Evolutionary conservation across 2,797 vertebrate species (phyloP).

Genomic region (Glossophaga mutica): DNA sequence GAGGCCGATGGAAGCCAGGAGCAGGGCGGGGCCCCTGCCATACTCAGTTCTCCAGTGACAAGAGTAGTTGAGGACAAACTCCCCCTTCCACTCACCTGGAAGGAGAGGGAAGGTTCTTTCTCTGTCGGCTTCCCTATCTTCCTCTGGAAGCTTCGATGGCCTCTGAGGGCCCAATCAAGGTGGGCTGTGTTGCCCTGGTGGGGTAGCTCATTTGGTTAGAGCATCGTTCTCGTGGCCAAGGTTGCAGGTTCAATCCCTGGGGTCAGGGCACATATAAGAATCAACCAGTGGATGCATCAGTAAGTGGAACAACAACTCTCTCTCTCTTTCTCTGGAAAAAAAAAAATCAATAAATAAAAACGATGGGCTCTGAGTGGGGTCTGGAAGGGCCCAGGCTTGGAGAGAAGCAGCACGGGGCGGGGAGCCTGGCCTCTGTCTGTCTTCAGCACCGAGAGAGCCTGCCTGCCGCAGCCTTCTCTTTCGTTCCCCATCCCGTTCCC

Average conservation of each 20-base stretch:
- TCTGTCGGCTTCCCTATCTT: background rate
- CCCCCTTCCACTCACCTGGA: background rate
- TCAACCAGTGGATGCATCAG: too few species aligned
- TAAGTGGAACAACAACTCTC: background rate
- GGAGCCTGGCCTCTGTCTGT: background rate
- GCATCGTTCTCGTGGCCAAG: background rate
- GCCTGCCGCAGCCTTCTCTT: background rate
- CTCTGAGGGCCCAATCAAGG: background rate
- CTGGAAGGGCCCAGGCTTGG: background rate
- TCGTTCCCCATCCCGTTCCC: background rate
- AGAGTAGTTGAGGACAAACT: background rate
- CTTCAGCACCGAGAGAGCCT: background rate
- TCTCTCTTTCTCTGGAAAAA: too few species aligned
- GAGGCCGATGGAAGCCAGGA: background rate
- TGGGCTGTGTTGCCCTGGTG: rapidly evolving
- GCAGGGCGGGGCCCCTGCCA: background rate
- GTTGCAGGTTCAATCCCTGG: background rate
- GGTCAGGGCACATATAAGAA: background rate
- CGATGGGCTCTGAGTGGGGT: background rate
- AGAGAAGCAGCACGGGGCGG: background rate
- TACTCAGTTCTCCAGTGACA: background rate
- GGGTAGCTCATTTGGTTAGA: background rate
- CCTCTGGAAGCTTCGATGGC: background rate
- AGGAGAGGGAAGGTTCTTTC: background rate
- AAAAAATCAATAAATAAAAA: background rate